phyloP scores from a whole-genome alignment of 2,797 vertebrate genomes.

The Sebastes taczanowskii region DNA sequence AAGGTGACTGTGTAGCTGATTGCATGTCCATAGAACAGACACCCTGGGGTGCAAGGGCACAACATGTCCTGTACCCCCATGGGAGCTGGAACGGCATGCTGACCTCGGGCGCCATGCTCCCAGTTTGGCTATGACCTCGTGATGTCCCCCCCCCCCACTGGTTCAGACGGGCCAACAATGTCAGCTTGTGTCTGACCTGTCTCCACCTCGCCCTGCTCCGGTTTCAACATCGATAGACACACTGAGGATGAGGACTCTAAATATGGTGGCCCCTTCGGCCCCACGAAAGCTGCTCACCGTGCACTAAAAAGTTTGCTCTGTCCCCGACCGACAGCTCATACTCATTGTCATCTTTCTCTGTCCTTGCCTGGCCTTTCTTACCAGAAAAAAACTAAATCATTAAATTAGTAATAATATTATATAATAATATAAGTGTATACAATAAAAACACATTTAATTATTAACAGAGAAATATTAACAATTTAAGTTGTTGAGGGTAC shows the following conservation, averaged over 20 bases:
- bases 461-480: not conserved
- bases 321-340: not conserved
- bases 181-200: constrained; percentile 37
- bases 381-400: not conserved
- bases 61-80: constrained; percentile 24
- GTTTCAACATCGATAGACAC: constrained; percentile 34
- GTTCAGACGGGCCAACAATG: constrained; percentile 24
- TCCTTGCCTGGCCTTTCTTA: not conserved
- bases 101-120: constrained; percentile 46
- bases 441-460: not conserved
- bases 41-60: constrained; percentile 42
- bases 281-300: not conserved
- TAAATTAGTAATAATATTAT: not conserved
- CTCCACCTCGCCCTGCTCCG: not conserved
- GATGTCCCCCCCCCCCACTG: constrained; percentile 35
- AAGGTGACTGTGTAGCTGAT: constrained; percentile 37
- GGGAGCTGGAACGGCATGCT: constrained; percentile 29
- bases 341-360: not conserved
- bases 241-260: constrained; percentile 1
- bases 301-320: constrained; percentile 1
- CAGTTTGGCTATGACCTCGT: constrained; percentile 48
- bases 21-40: constrained; percentile 34
- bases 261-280: not conserved
- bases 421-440: not conserved
- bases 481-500: not conserved